Base-by-base conservation (phyloP, 92 coral and sea anemone species). In the Siderastrea siderea region DNA sequence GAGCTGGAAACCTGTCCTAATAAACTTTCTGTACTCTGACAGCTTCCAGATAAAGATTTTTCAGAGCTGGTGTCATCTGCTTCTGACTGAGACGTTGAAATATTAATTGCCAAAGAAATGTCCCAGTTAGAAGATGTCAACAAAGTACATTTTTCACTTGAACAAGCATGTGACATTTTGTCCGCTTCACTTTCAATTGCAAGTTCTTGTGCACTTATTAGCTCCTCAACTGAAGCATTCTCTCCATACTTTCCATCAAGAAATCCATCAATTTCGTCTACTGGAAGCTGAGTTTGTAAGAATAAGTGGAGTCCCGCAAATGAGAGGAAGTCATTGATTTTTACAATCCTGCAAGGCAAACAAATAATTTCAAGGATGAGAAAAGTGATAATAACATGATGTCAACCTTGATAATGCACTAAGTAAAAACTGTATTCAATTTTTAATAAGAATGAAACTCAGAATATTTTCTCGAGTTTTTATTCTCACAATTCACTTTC, bases 241-340 rank as follows among this genome's bases (percentile, higher is more conserved):
- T 94, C 85, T 63, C 91, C 91, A 78, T 87, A 93, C 86, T 94
- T 93, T 14, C 98, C 99, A 19, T 92, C 89, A 52, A 97, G 89
- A 84, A 94, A 97, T 43, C 82, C 87, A 51, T 97, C 93, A 47
- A 97, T 97, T 90, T 97, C 96, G 19, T 82, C 82, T 4, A 89
- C 53, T 58, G 98, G 89, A 45, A 97, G 95, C 69, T 94, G 94
- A 17, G 96, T 96, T 94, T 97, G 99, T 81, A 97, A 92, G 88
- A 97, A 97, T 71, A 97, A 88, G 78, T 97, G 99, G 45, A 97
- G 95, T 69, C 99, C 99, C 84, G 94, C 89, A 86, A 84, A 97
- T 16, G 99, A 97, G 13, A 97, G 90, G 89, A 79, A 97, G 55
- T 87, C 80, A 68, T 84, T 92, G 66, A 90, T 75, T 67, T 87